Percentiles rank a stretch among this genome's conserved stretches.
Evolutionary conservation across 92 coral and sea anemone species (phyloP).

Genomic region (Palythoa grandis): DNA sequence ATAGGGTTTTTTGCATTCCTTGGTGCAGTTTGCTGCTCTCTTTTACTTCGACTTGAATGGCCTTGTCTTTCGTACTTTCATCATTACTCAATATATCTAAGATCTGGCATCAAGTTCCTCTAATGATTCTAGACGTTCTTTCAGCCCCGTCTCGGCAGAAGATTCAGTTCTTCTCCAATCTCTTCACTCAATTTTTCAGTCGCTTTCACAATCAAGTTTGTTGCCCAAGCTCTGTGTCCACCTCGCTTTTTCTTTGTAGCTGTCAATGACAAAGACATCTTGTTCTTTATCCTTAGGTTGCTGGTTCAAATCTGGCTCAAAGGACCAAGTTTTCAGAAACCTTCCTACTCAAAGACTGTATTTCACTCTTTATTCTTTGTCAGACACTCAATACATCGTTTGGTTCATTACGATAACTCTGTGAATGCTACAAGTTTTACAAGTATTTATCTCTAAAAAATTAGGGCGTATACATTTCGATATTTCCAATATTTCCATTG

Average conservation of each 20-base stretch:
- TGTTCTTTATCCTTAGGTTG: not conserved
- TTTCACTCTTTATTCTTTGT: too few species aligned
- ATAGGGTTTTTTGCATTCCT: not conserved
- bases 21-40: constrained; percentile 23
- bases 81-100: not conserved
- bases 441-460: too few species aligned
- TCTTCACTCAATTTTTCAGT: constrained; percentile 10
- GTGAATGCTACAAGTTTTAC: too few species aligned
- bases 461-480: too few species aligned
- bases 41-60: constrained; percentile 1
- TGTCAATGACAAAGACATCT: constrained; percentile 2
- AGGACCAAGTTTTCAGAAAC: constrained; percentile 7
- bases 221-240: constrained; percentile 7
- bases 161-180: constrained; percentile 21
- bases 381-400: too few species aligned
- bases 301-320: constrained; percentile 2
- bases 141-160: constrained; percentile 16
- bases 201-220: constrained; percentile 1
- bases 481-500: too few species aligned
- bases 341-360: too few species aligned
- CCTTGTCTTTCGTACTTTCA: constrained; percentile 15
- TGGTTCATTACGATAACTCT: too few species aligned
- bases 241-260: constrained; percentile 9
- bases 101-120: constrained; percentile 1
- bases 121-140: constrained; percentile 15